Evolutionary conservation across 1,140 invertebrate genomes (phyloP).

Genomic region (Aphidius ervi): DNA sequence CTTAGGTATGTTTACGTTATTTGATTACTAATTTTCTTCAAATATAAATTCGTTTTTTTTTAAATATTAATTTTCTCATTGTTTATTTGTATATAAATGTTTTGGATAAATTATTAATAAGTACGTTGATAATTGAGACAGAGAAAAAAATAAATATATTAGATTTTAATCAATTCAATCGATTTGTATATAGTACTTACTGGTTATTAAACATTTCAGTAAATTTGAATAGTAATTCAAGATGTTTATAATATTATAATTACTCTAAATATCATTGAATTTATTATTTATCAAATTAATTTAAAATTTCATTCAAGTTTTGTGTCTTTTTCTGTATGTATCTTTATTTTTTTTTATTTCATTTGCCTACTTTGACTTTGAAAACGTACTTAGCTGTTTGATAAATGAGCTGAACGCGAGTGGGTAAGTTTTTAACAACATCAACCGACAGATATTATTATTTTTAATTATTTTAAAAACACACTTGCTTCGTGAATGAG

Average conservation of each 20-base stretch:
- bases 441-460: constrained; percentile 10
- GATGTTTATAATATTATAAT: constrained; percentile 17
- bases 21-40: background rate
- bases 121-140: no score
- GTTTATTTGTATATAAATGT: constrained; percentile 21
- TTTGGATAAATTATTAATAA: constrained; percentile 15
- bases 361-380: constrained; percentile 58
- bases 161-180: no score
- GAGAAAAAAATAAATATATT: no score
- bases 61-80: constrained; percentile 15
- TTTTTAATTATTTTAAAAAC: background rate
- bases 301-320: constrained; percentile 42
- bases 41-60: constrained; percentile 16
- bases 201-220: no score
- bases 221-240: no score
- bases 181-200: no score
- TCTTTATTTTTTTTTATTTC: constrained; percentile 52
- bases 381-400: constrained; percentile 71
- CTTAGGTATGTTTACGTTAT: constrained; percentile 64
- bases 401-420: constrained; percentile 77
- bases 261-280: constrained; percentile 20
- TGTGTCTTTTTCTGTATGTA: constrained; percentile 35
- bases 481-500: no score
- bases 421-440: constrained; percentile 66
- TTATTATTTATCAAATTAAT: constrained; percentile 31